Conservation (phyloP, 2,797 vertebrate species). For the Phyllotis vaccarum region DNA sequence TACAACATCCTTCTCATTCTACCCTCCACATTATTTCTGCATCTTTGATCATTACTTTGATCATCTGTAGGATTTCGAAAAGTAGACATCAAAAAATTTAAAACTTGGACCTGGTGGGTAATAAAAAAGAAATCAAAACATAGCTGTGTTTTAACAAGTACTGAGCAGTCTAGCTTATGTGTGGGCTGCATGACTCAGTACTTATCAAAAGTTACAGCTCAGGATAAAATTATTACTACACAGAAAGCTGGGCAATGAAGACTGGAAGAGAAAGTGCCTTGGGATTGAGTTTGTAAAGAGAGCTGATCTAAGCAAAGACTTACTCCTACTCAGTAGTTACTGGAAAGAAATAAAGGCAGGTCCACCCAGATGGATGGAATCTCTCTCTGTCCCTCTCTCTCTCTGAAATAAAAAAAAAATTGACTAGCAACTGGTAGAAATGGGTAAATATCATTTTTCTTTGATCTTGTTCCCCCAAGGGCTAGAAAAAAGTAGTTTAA, state of each 20-base stretch:
- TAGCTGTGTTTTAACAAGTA: background rate
- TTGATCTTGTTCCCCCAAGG: background rate
- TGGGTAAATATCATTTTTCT: background rate
- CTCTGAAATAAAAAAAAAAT: slow-evolving; percentile 24
- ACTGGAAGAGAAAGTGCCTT: background rate
- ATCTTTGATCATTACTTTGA: background rate
- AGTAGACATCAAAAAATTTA: background rate
- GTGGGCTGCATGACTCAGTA: background rate
- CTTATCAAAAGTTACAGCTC: background rate
- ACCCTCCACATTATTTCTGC: background rate
- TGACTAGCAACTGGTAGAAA: background rate
- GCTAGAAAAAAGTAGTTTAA: slow-evolving; percentile 15
- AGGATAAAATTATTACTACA: background rate
- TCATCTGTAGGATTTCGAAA: background rate
- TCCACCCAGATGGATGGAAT: slow-evolving; percentile 9
- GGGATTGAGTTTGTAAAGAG: background rate
- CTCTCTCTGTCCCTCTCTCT: background rate
- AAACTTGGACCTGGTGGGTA: background rate
- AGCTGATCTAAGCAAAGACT: background rate
- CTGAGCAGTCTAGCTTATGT: background rate
- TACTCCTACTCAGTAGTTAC: background rate
- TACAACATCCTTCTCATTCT: too few relatives aligned
- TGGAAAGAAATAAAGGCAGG: background rate
- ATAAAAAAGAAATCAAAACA: slow-evolving; percentile 34
- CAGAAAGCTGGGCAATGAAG: background rate